Evolutionary conservation across 2,888 invertebrate species (phyloP), one percentile per base, ranked within the genome.

Genomic region (Xylota segnis): DNA sequence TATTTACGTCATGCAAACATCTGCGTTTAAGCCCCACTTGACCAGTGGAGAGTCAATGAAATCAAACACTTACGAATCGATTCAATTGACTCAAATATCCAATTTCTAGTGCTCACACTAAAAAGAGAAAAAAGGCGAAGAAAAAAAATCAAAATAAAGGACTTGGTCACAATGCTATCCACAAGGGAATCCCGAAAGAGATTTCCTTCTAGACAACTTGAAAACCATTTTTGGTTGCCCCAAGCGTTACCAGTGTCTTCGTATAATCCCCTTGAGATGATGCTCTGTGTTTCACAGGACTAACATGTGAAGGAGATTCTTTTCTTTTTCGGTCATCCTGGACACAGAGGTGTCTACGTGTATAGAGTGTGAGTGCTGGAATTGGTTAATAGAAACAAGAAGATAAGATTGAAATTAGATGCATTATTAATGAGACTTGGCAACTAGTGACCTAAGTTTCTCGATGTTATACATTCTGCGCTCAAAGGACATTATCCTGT

Each of bases 1-100:
- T 65, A 18, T 40, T 66, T 75, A 29, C 47, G 18, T 56, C 18
- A 70, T 61, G 61, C 52, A 68, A 68, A 68, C 52, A 77, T 52
- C 77, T 70, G 59, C 52, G 29, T 29, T 68, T 43, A 77, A 77
- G 68, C 52, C 52, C 70, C 68, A 77, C 68, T 77, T 77, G 70
- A 77, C 77, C 77, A 61, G 34, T 54, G 54, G 29, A 40, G 61
- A 52, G 68, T 61, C 77, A 61, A 68, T 68, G 68, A 70, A 70
- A 77, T 70, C 77, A 77, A 77, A 70, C 40, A 76, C 68, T 76
- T 76, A 61, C 68, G 61, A 61, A 70, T 61, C 77, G 45, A 77
- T 68, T 77, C 59, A 70, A 77, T 77, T 77, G 76, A 59, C 58
- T 66, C 66, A 50, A 68, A 59, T 74, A 74, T 81, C 72, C 65